phyloP scores from a whole-genome alignment of 2,888 invertebrate species.

The Morpho deidamia region DNA sequence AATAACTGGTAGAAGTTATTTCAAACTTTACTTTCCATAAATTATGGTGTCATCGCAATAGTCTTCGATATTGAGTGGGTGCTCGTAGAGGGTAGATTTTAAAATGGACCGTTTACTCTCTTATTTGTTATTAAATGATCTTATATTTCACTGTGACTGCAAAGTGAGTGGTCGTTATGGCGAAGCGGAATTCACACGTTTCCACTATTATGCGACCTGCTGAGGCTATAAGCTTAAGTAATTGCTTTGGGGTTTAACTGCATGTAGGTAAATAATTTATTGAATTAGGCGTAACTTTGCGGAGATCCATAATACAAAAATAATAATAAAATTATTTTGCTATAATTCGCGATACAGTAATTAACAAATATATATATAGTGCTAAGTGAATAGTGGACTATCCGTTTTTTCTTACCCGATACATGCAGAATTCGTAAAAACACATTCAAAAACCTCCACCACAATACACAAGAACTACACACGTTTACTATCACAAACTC shows the following conservation, averaged over 20 bases:
- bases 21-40: conserved; percentile 22
- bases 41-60: conserved; percentile 21
- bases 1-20: conserved; percentile 21
- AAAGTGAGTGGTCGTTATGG: not conserved
- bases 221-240: conserved; percentile 8
- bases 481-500: no score
- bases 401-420: no score
- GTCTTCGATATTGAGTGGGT: conserved; percentile 21
- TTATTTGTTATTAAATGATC: conserved; percentile 12
- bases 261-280: conserved; percentile 3
- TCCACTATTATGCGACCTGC: conserved; percentile 1
- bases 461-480: no score
- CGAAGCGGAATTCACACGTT: conserved; percentile 6
- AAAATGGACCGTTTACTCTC: conserved; percentile 12
- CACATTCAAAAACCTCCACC: no score
- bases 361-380: no score
- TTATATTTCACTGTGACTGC: conserved; percentile 7
- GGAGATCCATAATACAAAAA: no score
- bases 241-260: conserved; percentile 1
- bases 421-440: no score
- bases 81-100: conserved; percentile 8
- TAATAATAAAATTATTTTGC: no score
- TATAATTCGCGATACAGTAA: no score
- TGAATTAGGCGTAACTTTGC: no score
- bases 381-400: no score